phyloP scores from a whole-genome alignment of 2,113 vertebrate species.

The Loxodonta africana region DNA sequence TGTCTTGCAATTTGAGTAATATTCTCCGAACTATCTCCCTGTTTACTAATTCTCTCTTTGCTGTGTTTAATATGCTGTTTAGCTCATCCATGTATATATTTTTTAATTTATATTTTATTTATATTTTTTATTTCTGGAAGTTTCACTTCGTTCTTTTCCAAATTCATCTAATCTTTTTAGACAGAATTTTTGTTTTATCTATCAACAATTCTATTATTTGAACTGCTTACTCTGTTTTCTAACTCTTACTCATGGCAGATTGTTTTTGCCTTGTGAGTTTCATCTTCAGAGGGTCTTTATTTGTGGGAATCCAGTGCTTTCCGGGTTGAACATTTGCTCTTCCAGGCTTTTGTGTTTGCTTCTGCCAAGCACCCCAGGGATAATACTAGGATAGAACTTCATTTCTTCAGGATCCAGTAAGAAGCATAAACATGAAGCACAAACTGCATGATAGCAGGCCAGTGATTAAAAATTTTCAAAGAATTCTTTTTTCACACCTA shows the following conservation, averaged over 20 bases:
- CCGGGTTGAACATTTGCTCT: not conserved
- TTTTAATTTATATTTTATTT: constrained; percentile 15
- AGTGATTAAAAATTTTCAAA: not conserved
- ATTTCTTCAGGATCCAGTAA: not conserved
- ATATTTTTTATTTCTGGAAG: not conserved
- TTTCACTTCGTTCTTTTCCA: constrained; percentile 13
- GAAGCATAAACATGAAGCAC: not conserved
- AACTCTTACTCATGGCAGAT: not conserved
- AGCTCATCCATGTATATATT: not conserved
- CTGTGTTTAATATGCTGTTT: not conserved
- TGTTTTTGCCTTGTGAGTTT: not conserved
- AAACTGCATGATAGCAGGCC: not conserved
- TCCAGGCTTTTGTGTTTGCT: constrained; percentile 8
- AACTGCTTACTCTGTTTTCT: constrained; percentile 18
- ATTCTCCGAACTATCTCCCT: constrained; percentile 2
- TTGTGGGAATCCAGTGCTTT: not conserved
- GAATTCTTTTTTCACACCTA: not conserved
- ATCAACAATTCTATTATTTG: not conserved
- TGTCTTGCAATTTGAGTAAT: not conserved
- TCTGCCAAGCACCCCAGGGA: not conserved
- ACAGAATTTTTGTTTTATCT: not conserved
- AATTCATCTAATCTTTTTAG: not conserved
- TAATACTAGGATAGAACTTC: not conserved
- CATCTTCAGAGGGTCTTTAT: not conserved
- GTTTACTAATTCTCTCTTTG: not conserved